Percentiles rank a stretch among this genome's conserved stretches.
Conservation (phyloP, 2,797 vertebrate species). For the Halcyon smyrnensis region DNA sequence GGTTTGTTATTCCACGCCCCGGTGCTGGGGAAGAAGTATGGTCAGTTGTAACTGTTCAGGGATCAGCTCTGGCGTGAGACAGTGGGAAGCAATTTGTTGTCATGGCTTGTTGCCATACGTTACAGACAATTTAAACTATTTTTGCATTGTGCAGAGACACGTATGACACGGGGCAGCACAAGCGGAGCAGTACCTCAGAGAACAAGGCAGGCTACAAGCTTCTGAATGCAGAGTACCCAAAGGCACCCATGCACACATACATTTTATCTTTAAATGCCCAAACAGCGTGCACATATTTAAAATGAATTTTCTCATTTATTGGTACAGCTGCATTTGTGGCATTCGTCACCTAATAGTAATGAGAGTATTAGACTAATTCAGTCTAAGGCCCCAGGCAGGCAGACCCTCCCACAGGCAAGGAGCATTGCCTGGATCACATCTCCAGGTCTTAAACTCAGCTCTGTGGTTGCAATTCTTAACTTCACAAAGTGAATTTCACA, state of each 20-base stretch:
- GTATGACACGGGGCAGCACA: accelerated
- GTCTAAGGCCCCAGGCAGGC: background rate
- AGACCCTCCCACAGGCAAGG: background rate
- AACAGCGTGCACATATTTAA: background rate
- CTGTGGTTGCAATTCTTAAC: background rate
- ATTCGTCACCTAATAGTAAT: background rate
- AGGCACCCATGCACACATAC: background rate
- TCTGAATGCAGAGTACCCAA: accelerated
- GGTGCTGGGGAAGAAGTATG: background rate
- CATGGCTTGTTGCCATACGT: background rate
- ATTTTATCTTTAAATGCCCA: background rate
- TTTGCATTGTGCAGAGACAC: background rate
- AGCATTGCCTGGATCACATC: background rate
- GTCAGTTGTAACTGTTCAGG: background rate
- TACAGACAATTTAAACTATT: background rate
- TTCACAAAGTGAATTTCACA: background rate
- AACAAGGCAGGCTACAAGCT: background rate
- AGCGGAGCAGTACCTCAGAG: background rate
- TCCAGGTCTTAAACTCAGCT: background rate
- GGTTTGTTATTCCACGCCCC: accelerated
- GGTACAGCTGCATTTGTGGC: background rate
- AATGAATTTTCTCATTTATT: background rate
- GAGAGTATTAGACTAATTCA: background rate
- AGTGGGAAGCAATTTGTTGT: background rate
- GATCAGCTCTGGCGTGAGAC: background rate